A percentile compares a stretch with the other conserved stretches of the same genome.
Evolutionary conservation across 2,113 vertebrate genomes (phyloP).

Genomic region (Atherinomorus stipes): DNA sequence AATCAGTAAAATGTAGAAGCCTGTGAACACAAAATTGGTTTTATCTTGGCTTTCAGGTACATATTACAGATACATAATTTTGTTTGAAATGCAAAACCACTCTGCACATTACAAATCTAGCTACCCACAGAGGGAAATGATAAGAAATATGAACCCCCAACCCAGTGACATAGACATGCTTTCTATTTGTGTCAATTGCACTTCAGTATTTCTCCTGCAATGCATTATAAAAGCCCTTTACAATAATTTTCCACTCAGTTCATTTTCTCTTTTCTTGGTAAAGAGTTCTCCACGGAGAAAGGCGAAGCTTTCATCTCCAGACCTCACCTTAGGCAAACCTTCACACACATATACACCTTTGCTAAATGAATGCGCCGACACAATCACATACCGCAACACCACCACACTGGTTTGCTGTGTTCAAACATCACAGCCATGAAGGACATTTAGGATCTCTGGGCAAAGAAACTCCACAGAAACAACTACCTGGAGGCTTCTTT

Average conservation of each 20-base stretch:
- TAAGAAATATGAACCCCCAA: slow-evolving; percentile 52
- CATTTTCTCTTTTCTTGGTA: slow-evolving; percentile 34
- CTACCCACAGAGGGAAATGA: slow-evolving; percentile 60
- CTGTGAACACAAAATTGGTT: slow-evolving; percentile 49
- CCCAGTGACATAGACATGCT: slow-evolving; percentile 46
- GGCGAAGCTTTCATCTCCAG: slow-evolving; percentile 29
- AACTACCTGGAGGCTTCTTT: slow-evolving; percentile 35
- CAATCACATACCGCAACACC: slow-evolving; percentile 53
- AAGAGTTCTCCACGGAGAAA: slow-evolving; percentile 52
- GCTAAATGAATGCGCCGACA: slow-evolving; percentile 46
- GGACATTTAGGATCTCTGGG: slow-evolving; percentile 48
- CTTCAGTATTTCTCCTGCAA: slow-evolving; percentile 68
- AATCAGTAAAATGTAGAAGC: slow-evolving; percentile 59
- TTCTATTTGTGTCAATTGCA: slow-evolving; percentile 78
- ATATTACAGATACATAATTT: slow-evolving; percentile 56
- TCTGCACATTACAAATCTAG: slow-evolving; percentile 64
- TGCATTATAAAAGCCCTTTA: slow-evolving; percentile 84
- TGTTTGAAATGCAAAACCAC: slow-evolving; percentile 69
- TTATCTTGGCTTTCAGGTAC: slow-evolving; percentile 46
- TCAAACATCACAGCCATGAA: slow-evolving; percentile 45
- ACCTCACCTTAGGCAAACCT: slow-evolving; percentile 20
- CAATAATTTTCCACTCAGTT: slow-evolving; percentile 47
- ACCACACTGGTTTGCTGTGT: slow-evolving; percentile 41
- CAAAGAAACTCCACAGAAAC: slow-evolving; percentile 59
- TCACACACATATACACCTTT: slow-evolving; percentile 33